Evolutionary conservation across 2,113 vertebrate genomes (phyloP).

Genomic region (Trogon melanurus): DNA sequence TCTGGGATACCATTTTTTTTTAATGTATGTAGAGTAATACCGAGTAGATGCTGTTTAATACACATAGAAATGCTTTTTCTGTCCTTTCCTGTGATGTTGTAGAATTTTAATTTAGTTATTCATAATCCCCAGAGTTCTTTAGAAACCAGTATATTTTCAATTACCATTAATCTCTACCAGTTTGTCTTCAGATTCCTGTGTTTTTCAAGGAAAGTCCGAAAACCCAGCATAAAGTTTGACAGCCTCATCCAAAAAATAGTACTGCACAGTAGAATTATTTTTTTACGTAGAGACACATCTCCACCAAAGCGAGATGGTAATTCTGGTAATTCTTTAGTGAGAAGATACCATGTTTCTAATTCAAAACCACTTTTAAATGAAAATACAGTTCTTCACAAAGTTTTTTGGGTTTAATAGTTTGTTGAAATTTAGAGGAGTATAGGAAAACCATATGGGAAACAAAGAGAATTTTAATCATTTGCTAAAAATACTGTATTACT

Average conservation of each 20-base stretch:
- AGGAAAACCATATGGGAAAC: neutral
- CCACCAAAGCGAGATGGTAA: no score
- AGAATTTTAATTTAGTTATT: constrained; percentile 8
- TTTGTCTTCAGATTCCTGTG: neutral
- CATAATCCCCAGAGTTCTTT: neutral
- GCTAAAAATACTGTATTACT: neutral
- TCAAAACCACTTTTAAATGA: neutral
- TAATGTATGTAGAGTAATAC: neutral
- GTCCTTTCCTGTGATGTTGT: neutral
- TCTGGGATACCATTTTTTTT: neutral
- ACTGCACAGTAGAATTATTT: neutral
- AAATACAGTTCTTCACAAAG: neutral
- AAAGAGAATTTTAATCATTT: neutral
- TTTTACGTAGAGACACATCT: neutral
- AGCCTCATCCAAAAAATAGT: neutral
- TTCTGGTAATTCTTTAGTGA: neutral
- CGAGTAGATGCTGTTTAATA: neutral
- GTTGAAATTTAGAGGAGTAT: neutral
- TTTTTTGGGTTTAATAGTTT: neutral
- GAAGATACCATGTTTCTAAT: neutral
- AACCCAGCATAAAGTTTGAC: neutral
- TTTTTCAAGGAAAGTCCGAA: neutral
- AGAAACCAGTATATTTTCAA: neutral
- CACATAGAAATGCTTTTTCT: neutral
- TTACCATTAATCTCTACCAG: neutral